Evolutionary conservation across 2,797 vertebrate species (phyloP).

Genomic region (Anisognathus igniventris): DNA sequence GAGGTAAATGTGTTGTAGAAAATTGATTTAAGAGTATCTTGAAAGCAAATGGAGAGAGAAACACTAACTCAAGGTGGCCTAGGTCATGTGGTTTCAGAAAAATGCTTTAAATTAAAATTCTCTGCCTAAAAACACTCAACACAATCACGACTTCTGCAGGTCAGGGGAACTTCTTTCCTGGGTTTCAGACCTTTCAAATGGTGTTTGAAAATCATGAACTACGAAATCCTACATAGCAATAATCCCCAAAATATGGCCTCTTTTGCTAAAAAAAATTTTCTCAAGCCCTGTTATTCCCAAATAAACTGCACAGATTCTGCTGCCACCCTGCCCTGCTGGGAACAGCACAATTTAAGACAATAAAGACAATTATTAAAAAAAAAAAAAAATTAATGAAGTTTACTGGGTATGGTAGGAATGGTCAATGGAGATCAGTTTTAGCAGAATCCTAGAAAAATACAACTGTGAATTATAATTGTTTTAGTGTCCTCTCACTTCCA

Average conservation of each 20-base stretch:
- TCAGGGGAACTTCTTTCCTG: background rate
- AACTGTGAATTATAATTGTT: background rate
- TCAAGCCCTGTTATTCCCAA: background rate
- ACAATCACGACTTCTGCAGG: background rate
- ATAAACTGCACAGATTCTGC: background rate
- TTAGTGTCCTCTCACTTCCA: background rate
- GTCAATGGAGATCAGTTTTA: background rate
- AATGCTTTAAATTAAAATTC: background rate
- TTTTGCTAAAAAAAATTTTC: background rate
- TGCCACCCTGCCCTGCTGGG: background rate
- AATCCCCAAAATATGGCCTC: background rate
- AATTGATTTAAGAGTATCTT: background rate
- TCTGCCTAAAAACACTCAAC: background rate
- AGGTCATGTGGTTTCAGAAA: background rate
- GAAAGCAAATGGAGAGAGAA: background rate
- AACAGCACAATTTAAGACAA: background rate
- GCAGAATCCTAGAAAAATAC: background rate
- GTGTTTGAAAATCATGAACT: background rate
- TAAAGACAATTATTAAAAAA: background rate
- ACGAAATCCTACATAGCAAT: background rate
- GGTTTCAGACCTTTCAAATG: background rate
- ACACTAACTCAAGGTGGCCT: background rate
- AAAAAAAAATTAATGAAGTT: background rate
- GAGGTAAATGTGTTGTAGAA: background rate
- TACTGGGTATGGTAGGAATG: background rate